A percentile compares a stretch with the other conserved stretches of the same genome.
phyloP scores from a whole-genome alignment of 2,113 vertebrate genomes.

The Passerina amoena region DNA sequence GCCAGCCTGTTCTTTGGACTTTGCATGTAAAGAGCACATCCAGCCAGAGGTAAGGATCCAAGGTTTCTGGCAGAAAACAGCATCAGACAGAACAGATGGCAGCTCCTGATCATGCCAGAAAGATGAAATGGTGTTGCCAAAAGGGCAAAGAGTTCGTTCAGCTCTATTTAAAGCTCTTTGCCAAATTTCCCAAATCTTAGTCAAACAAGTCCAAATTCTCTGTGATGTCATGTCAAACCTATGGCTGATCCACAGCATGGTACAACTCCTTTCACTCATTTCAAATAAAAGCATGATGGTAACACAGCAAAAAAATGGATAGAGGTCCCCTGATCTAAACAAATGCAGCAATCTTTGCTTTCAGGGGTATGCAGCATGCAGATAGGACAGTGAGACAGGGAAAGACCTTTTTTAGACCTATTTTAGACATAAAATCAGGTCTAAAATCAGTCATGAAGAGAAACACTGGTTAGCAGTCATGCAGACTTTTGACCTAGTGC shows the following conservation, averaged over 20 bases:
- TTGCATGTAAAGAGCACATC: neutral
- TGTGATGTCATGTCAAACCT: neutral
- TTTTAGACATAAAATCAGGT: too few relatives aligned
- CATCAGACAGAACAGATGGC: conserved; percentile 36
- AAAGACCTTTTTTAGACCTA: neutral
- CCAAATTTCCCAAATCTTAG: neutral
- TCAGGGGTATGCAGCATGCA: neutral
- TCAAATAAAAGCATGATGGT: neutral
- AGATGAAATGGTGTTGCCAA: conserved; percentile 6
- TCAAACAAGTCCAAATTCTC: neutral
- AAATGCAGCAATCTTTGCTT: neutral
- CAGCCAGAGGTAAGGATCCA: conserved; percentile 3
- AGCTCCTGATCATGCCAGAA: neutral
- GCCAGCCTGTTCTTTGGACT: neutral
- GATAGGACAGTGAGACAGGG: neutral
- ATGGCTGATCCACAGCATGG: neutral
- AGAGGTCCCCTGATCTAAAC: neutral
- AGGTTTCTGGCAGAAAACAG: neutral
- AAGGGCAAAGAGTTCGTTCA: neutral
- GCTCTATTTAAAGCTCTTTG: neutral
- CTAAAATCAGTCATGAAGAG: neutral
- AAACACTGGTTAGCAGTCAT: neutral
- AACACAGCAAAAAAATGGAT: neutral
- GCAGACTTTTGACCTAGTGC: neutral
- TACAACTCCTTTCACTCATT: neutral